Percentiles rank a stretch among this genome's conserved stretches.
These are phyloP conservation scores for Clarias fuscus DNA, from an alignment of 2,797 vertebrate genomes.

Conservation along the genomic window DNA sequence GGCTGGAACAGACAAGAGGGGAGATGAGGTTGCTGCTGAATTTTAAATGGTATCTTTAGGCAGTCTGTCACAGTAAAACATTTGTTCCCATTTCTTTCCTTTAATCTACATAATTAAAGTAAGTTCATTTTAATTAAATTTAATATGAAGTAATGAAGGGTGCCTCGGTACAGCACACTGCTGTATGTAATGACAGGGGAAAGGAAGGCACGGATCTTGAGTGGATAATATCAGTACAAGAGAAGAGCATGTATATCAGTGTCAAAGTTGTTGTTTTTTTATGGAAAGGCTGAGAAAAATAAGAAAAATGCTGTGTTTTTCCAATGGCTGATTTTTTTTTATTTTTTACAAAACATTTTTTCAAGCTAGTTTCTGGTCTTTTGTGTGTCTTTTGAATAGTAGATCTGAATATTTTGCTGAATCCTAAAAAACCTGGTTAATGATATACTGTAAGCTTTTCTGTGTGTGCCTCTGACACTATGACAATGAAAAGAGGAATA, in stretches of 20 bases:
- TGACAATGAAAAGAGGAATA: neutral
- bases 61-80: too few relatives aligned
- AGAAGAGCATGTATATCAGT: neutral
- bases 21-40: too few relatives aligned
- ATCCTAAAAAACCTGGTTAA: neutral
- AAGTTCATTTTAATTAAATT: too few relatives aligned
- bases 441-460: neutral
- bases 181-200: neutral
- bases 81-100: too few relatives aligned
- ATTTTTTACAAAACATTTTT: neutral
- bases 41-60: too few relatives aligned
- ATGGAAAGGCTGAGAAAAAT: neutral
- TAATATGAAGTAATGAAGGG: too few relatives aligned
- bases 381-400: neutral
- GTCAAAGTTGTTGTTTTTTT: neutral
- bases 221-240: neutral
- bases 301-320: neutral
- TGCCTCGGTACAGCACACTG: neutral
- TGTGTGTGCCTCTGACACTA: neutral
- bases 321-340: neutral
- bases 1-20: too few relatives aligned
- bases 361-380: neutral
- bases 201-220: neutral
- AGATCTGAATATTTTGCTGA: neutral
- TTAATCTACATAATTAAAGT: too few relatives aligned